Evolutionary conservation across 2,888 invertebrate genomes (phyloP).

Genomic region (Panorpa germanica): DNA sequence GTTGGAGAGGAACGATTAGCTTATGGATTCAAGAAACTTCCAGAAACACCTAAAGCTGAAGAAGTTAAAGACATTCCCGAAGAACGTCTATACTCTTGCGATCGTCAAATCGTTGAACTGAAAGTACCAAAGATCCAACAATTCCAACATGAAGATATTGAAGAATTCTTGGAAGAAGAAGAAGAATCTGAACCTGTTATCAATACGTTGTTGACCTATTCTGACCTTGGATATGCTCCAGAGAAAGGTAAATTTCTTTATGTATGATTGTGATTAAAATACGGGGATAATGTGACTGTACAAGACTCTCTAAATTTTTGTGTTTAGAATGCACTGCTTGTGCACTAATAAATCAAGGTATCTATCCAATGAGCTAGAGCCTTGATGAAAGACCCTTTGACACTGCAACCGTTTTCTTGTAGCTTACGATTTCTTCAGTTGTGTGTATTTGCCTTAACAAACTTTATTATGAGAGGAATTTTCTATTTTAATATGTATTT

Average conservation of each 20-base stretch:
- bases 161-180: constrained; percentile 17
- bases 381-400: no score
- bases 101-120: constrained; percentile 29
- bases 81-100: constrained; percentile 28
- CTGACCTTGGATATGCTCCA: constrained; percentile 26
- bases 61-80: constrained; percentile 25
- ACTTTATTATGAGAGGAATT: no score
- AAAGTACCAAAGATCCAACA: constrained; percentile 17
- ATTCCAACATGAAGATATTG: constrained; percentile 17
- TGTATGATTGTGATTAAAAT: no score
- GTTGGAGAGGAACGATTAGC: constrained; percentile 29
- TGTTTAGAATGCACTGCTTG: constrained; percentile 4
- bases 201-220: constrained; percentile 21
- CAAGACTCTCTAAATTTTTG: constrained; percentile 18
- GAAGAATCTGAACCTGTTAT: constrained; percentile 13
- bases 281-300: no score
- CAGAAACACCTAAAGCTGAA: constrained; percentile 25
- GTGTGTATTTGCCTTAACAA: no score
- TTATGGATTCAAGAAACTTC: constrained; percentile 27
- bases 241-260: constrained; percentile 22
- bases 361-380: no score
- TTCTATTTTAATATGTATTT: no score
- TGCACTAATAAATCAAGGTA: neutral
- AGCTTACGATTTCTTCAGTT: no score
- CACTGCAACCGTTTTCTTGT: no score